A percentile compares a stretch with the other conserved stretches of the same genome.
Evolutionary conservation across 2,113 vertebrate species (phyloP).

Genomic region (Melanerpes aurifrons): DNA sequence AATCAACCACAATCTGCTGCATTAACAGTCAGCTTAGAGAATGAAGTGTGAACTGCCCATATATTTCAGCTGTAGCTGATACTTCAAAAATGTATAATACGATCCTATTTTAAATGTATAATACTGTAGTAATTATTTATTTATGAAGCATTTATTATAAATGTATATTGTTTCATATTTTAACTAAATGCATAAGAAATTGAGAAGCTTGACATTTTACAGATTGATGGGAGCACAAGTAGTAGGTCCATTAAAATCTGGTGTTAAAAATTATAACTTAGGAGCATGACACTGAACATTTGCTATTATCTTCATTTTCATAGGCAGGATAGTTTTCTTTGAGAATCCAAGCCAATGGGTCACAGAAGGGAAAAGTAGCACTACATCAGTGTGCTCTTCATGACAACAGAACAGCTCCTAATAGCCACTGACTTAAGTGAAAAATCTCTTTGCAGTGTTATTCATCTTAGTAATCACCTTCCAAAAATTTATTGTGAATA

Average conservation of each 20-base stretch:
- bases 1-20: neutral
- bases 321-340: neutral
- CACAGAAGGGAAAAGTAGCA: neutral
- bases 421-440: neutral
- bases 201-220: neutral
- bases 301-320: neutral
- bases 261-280: neutral
- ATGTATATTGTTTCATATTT: neutral
- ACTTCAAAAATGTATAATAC: neutral
- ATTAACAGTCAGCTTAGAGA: neutral
- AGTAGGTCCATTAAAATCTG: neutral
- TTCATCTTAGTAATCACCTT: neutral
- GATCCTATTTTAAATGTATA: neutral
- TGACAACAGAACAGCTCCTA: neutral
- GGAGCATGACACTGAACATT: neutral
- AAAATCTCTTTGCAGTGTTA: neutral
- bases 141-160: neutral
- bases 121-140: neutral
- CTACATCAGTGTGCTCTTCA: neutral
- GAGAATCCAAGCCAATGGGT: neutral
- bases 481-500: neutral
- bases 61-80: neutral
- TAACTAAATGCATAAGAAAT: neutral
- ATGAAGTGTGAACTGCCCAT: neutral
- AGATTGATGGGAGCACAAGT: neutral